Base-by-base conservation (phyloP, 2,113 vertebrate species). In the Tichodroma muraria region DNA sequence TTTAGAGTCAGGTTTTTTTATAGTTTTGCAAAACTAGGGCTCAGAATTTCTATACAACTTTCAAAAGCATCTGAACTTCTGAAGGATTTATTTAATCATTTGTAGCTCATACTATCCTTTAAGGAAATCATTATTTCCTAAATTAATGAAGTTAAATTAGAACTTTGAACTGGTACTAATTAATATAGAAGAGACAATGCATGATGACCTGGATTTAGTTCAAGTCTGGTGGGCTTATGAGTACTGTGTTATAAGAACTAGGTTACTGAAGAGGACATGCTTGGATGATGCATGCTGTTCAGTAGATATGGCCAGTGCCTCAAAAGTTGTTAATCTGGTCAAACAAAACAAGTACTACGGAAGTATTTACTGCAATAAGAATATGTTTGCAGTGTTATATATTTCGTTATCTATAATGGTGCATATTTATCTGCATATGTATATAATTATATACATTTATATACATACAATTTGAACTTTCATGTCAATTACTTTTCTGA, bases 111-210 rank as follows among this genome's bases (percentile, higher is more conserved):
- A 13, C 4, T 83, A 23, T 81, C 56, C 42, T 94, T 95, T 63
- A 93, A 93, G 13, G 28, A 30, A 93, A 85, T 84, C 5, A 23
- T 54, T 71, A 63, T 59, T 87, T 89, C 57, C 14, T 54, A 52
- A 66, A 30, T 54, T 85, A 76, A 94, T 76, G 47, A 85, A 76
- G 66, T 88, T 79, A 88, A 85, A 75, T 78, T 59, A 68, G 57
- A 94, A 87, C 27, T 71, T 81, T 89, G 52, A 89, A 89, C 56
- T 64, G 8, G 5, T 75, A 28, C 30, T 85, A 81, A 85, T 89
- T 93, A 87, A 68, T 85, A 50, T 4, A 68, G 33, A 45, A 54
- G 89, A 89, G 38, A 89, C 23, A 89, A 70, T 45, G 18, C 33
- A 78, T 66, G 25, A 42, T 59, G 47, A 79, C 70, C 70, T 79